Base-by-base conservation (phyloP, 2,113 vertebrate species). In the Plecotus auritus region DNA sequence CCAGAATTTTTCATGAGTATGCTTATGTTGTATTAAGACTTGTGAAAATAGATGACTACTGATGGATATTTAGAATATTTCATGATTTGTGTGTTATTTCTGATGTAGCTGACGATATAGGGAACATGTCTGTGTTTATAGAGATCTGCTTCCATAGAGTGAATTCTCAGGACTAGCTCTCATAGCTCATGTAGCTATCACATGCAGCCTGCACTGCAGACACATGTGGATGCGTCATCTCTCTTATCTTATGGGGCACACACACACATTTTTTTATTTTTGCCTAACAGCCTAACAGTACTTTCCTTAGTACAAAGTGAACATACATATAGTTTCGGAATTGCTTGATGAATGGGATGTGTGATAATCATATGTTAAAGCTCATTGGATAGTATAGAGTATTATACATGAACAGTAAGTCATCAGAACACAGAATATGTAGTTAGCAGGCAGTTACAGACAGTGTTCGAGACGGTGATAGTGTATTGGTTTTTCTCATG, bases 151-250 rank as follows among this genome's bases (percentile, higher is more conserved):
- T 85, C 64, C 28, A 18, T 40, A 73, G 37, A 88, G 30, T 59
- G 42, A 89, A 70, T 93, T 93, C 42, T 28, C 32, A 92, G 66
- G 17, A 80, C n/a, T 70, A 18, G 42, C 35, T 91, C 93, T 91
- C 69, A 59, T 85, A 83, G 45, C 23, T 88, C 8, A 20, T 45
- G 9, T 40, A 86, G 54, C 70, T 83, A 0, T 59, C 26, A 59
- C 10, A 40, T 23, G 56, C 30, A 56, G 4, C n/a, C 22, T 82
- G 26, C 10, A 35, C 83, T 56, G 42, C 9, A 66, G 45, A 66
- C 11, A 9, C 69, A 83, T 56, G 9, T 67, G 17, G 28, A 22
- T 54, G 8, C 23, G 3, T 47, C 23, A 0, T 78, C 61, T 91
- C 32, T 49, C 23, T 23, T 30, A 0, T 74, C 64, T 49, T 88